Evolutionary conservation across 2,888 invertebrate species (phyloP).

Genomic region (Cataglyphis altisquamis): DNA sequence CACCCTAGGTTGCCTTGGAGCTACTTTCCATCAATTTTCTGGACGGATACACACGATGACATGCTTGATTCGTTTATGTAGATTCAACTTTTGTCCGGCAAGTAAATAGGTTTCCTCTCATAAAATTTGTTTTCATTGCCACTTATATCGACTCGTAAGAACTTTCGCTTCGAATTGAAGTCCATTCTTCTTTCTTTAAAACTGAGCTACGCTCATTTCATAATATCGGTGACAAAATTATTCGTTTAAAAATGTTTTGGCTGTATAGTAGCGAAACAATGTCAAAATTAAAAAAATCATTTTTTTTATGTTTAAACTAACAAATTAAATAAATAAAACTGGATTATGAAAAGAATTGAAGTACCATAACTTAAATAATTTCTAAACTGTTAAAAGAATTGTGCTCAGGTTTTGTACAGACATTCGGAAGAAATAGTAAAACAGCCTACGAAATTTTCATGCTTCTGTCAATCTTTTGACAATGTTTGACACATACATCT

Average conservation of each 20-base stretch:
- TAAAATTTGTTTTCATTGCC: constrained; percentile 41
- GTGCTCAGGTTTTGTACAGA: no score
- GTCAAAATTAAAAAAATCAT: no score
- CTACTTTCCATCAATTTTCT: constrained; percentile 63
- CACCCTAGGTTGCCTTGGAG: constrained; percentile 33
- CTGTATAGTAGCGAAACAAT: no score
- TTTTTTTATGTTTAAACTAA: no score
- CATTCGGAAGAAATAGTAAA: no score
- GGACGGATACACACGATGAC: constrained; percentile 50
- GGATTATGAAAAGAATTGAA: no score
- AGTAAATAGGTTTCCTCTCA: constrained; percentile 17
- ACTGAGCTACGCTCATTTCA: neutral
- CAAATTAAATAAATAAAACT: no score
- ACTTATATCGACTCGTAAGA: neutral
- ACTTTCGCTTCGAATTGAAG: constrained; percentile 11
- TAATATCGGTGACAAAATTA: neutral
- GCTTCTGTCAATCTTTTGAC: no score
- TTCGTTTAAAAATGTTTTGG: neutral
- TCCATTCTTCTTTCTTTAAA: neutral
- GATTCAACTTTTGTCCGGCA: constrained; percentile 39
- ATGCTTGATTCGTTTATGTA: constrained; percentile 45
- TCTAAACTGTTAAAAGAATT: no score
- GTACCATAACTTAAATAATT: no score
- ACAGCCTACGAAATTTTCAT: no score
- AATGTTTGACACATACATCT: no score